Evolutionary conservation across 2,888 invertebrate species (phyloP).

Genomic region (Dicranocentrus wangi): DNA sequence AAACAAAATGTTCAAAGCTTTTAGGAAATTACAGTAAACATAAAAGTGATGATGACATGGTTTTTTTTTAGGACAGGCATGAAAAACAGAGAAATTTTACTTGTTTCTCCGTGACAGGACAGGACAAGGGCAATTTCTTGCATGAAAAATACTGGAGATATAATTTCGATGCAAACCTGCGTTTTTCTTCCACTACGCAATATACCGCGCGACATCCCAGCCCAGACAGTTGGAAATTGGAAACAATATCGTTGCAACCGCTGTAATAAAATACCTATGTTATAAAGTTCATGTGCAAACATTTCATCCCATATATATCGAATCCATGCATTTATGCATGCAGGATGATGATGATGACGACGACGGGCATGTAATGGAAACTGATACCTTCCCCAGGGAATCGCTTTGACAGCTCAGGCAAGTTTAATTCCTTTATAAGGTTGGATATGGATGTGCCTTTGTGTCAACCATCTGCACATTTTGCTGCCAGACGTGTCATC

Average conservation of each 20-base stretch:
- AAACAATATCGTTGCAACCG: too few species aligned
- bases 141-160: constrained; percentile 5
- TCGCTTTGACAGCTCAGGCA: constrained; percentile 50
- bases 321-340: constrained; percentile 3
- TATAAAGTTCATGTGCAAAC: too few species aligned
- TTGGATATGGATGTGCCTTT: constrained; percentile 11
- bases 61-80: neutral
- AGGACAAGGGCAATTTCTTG: constrained; percentile 23
- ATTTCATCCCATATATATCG: too few species aligned
- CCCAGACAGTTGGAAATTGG: too few species aligned
- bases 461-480: constrained; percentile 33
- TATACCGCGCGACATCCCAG: too few species aligned
- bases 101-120: neutral
- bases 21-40: neutral
- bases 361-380: constrained; percentile 50
- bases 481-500: neutral
- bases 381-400: constrained; percentile 45
- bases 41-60: constrained; percentile 5
- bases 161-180: neutral
- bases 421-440: constrained; percentile 38
- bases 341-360: constrained; percentile 45
- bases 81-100: neutral
- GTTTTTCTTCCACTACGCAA: neutral
- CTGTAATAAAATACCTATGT: too few species aligned
- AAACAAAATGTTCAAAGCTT: neutral